A percentile compares a stretch with the other conserved stretches of the same genome.
Conservation (phyloP, 2,888 invertebrate species). For the Ligdia adustata region DNA sequence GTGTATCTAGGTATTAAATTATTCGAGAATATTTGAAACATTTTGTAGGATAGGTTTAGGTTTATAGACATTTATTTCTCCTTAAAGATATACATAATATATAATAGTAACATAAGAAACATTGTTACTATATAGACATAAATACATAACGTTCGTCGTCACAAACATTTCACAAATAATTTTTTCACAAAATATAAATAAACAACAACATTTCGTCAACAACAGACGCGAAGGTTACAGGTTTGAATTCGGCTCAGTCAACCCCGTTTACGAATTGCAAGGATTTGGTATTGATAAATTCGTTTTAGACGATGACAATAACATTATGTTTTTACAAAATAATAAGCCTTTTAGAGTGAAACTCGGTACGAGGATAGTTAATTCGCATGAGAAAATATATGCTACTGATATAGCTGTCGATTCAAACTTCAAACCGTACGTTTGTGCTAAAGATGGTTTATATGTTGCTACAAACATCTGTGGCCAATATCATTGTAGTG, state of each 20-base stretch:
- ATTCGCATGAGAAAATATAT: conserved; percentile 51
- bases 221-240: conserved; percentile 54
- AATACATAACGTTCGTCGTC: too few relatives aligned
- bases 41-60: too few relatives aligned
- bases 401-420: conserved; percentile 57
- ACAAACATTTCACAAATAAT: too few relatives aligned
- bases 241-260: conserved; percentile 59
- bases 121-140: too few relatives aligned
- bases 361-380: conserved; percentile 60
- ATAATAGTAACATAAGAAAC: too few relatives aligned
- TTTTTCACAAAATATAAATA: too few relatives aligned
- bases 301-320: conserved; percentile 64
- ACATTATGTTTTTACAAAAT: conserved; percentile 60
- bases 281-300: conserved; percentile 56
- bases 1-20: too few relatives aligned
- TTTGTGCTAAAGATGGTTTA: conserved; percentile 58
- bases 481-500: too few relatives aligned
- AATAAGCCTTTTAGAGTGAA: conserved; percentile 59
- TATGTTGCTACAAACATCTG: too few relatives aligned
- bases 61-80: too few relatives aligned
- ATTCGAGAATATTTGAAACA: too few relatives aligned
- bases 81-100: too few relatives aligned
- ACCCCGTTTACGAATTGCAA: conserved; percentile 52
- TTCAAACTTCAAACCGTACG: conserved; percentile 51
- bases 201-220: conserved; percentile 62